Conservation (phyloP, 1,140 invertebrate species). For the Palaemon carinicauda region DNA sequence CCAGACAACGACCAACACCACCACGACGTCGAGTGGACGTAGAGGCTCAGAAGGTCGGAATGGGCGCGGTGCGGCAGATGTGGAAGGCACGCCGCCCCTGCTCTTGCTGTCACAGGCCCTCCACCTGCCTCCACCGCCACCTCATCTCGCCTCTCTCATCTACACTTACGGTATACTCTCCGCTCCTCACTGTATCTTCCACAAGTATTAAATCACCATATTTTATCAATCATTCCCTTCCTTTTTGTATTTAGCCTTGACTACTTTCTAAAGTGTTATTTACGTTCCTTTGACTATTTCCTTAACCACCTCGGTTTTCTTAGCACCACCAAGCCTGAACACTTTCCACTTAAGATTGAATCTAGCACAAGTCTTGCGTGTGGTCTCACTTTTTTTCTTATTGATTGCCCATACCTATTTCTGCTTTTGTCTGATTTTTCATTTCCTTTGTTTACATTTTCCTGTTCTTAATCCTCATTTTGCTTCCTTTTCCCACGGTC, state of each 20-base stretch:
- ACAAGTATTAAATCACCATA: no score
- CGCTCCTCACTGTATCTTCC: neutral
- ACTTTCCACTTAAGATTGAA: no score
- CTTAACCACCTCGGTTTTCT: no score
- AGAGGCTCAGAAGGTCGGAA: conserved; percentile 20
- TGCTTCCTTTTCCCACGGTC: no score
- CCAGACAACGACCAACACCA: no score
- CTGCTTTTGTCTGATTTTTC: neutral
- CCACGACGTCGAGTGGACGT: neutral
- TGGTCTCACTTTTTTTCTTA: no score
- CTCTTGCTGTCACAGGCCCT: conserved; percentile 52
- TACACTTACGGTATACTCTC: conserved; percentile 49
- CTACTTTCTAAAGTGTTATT: neutral
- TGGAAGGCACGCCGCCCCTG: conserved; percentile 48
- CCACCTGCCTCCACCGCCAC: conserved; percentile 50
- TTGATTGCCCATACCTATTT: neutral
- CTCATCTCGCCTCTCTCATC: conserved; percentile 52
- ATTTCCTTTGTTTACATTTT: neutral
- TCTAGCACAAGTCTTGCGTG: no score
- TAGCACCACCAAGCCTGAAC: no score
- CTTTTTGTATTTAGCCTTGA: neutral
- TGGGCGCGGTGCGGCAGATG: conserved; percentile 32
- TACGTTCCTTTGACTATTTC: no score
- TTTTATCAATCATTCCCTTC: neutral
- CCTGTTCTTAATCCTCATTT: neutral